A percentile compares a stretch with the other conserved stretches of the same genome.
phyloP scores from a whole-genome alignment of 2,113 vertebrate genomes.

The Brevimyrus niger region DNA sequence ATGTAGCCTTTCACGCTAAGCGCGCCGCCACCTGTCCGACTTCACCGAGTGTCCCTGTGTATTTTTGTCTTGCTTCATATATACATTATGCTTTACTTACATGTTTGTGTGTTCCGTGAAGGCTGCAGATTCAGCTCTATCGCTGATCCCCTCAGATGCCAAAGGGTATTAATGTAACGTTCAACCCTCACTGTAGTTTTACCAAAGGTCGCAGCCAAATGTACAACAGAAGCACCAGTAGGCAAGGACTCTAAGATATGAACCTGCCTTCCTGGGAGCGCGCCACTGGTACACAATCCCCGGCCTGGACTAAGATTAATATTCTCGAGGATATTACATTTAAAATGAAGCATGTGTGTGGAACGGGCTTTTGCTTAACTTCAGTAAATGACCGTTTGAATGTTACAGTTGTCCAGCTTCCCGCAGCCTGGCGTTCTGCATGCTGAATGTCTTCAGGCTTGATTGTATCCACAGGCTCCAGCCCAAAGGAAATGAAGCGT shows the following conservation, averaged over 20 bases:
- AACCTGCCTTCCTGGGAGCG: background rate
- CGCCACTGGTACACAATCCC: background rate
- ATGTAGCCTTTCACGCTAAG: background rate
- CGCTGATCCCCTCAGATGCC: background rate
- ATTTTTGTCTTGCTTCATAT: background rate
- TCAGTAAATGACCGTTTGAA: background rate
- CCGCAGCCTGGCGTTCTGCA: background rate
- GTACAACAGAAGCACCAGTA: background rate
- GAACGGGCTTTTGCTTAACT: background rate
- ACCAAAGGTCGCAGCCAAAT: background rate
- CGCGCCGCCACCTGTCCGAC: background rate
- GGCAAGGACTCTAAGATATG: background rate
- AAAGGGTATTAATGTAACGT: background rate
- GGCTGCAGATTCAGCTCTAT: background rate
- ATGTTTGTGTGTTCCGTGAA: background rate
- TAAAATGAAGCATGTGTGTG: background rate
- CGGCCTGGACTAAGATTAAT: background rate
- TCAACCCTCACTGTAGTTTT: background rate
- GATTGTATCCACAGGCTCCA: background rate
- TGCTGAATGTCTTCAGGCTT: background rate
- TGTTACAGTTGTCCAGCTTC: background rate
- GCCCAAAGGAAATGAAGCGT: conserved; percentile 1
- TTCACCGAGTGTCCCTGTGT: background rate
- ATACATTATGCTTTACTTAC: background rate
- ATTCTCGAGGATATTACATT: background rate